These are phyloP conservation scores for Anagyrus pseudococci DNA, from an alignment of 2,888 invertebrate genomes.

Conservation along the genomic window DNA sequence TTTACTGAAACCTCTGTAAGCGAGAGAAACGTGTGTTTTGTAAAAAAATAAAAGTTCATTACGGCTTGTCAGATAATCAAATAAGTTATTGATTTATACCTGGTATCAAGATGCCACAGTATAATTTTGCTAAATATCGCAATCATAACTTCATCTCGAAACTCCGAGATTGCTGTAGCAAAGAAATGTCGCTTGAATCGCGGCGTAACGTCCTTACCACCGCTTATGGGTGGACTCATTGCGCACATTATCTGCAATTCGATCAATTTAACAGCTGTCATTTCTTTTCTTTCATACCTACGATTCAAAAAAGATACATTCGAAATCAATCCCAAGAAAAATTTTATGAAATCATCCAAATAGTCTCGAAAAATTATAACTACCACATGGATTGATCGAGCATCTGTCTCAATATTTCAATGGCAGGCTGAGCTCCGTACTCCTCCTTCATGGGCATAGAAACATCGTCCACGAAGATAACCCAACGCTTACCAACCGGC, in stretches of 20 bases:
- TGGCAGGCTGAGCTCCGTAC: constrained; percentile 94
- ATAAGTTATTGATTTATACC: constrained; percentile 61
- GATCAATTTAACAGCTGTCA: constrained; percentile 77
- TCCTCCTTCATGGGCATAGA: constrained; percentile 91
- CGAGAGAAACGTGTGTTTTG: constrained; percentile 3
- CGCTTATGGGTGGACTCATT: constrained; percentile 81
- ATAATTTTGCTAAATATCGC: constrained; percentile 90
- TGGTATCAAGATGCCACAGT: constrained; percentile 94
- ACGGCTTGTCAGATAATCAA: background rate
- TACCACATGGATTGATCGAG: constrained; percentile 88
- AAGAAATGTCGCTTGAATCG: constrained; percentile 88
- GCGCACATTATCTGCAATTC: constrained; percentile 83
- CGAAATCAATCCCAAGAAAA: no score
- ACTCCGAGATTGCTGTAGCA: constrained; percentile 86
- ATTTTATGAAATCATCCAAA: background rate
- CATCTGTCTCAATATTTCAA: constrained; percentile 89
- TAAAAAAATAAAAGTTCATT: background rate
- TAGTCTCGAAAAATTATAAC: background rate
- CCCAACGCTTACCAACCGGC: constrained; percentile 85
- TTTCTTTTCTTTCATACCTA: constrained; percentile 80
- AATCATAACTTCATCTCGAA: constrained; percentile 81
- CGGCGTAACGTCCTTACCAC: constrained; percentile 83
- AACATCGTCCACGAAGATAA: constrained; percentile 95
- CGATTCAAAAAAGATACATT: no score
- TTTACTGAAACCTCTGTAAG: constrained; percentile 79